Conservation (phyloP, 2,888 invertebrate genomes). For the Aphidoletes aphidimyza region DNA sequence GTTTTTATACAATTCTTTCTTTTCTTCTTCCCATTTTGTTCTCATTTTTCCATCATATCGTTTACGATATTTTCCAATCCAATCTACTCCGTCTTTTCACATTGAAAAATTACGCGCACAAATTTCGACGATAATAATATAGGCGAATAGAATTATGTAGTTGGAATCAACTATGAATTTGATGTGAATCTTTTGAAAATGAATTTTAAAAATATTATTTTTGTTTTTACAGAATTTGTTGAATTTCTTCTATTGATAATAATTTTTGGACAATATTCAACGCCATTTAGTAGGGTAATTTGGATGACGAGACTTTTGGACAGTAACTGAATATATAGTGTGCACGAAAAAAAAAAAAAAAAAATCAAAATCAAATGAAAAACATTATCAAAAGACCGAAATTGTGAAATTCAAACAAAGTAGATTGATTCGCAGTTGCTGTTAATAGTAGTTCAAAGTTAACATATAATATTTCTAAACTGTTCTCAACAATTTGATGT, state of each 20-base stretch:
- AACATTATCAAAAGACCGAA: neutral
- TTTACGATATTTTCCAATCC: neutral
- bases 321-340: neutral
- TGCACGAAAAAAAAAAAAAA: no score
- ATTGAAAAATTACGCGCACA: neutral
- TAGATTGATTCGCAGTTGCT: neutral
- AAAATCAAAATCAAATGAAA: no score
- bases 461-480: neutral
- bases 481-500: no score
- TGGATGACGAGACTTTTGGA: neutral
- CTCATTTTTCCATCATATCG: neutral
- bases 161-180: neutral
- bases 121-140: neutral
- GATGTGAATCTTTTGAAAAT: neutral
- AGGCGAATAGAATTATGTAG: neutral
- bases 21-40: neutral
- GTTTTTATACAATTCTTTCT: no score
- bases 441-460: neutral
- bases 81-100: neutral
- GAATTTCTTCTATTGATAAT: neutral
- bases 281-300: neutral
- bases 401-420: neutral
- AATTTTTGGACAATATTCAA: slow-evolving; percentile 26
- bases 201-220: neutral
- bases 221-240: slow-evolving; percentile 25